Conservation (phyloP, 2,888 invertebrate species). For the Ptilodon capucinus region DNA sequence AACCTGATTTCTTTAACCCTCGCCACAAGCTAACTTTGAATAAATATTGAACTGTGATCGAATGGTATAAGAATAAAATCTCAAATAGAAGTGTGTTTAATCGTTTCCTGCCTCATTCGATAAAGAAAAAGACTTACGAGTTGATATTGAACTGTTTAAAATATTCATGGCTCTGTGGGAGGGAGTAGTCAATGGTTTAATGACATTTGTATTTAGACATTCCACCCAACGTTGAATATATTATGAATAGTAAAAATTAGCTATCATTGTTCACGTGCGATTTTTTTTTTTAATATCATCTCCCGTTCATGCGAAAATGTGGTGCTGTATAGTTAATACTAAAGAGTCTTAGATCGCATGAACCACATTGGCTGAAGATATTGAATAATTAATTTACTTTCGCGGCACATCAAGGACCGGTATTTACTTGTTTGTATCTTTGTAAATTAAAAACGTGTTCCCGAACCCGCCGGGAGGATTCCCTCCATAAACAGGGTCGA, state of each 20-base stretch:
- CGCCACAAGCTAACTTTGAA: constrained; percentile 11
- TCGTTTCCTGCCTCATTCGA: constrained; percentile 38
- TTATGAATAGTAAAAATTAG: no score
- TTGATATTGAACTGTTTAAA: neutral
- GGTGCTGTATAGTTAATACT: no score
- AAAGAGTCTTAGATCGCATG: no score
- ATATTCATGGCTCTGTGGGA: neutral
- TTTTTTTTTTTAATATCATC: no score
- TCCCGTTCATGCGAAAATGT: no score
- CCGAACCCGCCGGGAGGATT: constrained; percentile 31
- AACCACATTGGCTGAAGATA: neutral
- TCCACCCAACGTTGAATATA: no score
- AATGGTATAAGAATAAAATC: constrained; percentile 18
- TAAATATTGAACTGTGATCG: constrained; percentile 17
- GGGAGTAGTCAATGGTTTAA: neutral
- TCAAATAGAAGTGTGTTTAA: constrained; percentile 34
- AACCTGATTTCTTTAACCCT: no score
- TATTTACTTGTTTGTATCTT: constrained; percentile 34
- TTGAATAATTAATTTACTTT: constrained; percentile 40
- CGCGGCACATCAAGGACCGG: constrained; percentile 30
- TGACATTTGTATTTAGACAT: no score
- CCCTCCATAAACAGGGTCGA: constrained; percentile 31
- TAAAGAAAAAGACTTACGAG: constrained; percentile 16
- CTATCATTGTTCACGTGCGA: no score
- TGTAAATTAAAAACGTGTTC: constrained; percentile 57